These are phyloP conservation scores for Nasonia oneida DNA, from an alignment of 2,888 invertebrate genomes.

Conservation along the genomic window DNA sequence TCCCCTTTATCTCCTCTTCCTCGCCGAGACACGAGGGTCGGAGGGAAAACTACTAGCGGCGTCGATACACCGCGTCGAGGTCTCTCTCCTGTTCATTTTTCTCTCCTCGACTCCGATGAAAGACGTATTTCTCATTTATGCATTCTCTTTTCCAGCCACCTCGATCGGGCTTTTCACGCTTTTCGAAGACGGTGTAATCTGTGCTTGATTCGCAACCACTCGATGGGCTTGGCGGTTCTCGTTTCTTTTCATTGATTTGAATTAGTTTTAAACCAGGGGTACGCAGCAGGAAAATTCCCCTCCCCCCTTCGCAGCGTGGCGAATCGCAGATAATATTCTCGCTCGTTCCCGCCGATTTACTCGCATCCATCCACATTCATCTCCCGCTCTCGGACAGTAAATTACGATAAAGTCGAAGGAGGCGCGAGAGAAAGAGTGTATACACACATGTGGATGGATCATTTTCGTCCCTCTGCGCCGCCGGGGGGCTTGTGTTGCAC, in stretches of 20 bases:
- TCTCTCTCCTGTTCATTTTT: constrained; percentile 24
- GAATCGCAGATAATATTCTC: constrained; percentile 50
- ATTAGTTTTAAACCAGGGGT: background rate
- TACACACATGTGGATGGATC: constrained; percentile 33
- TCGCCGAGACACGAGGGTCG: background rate
- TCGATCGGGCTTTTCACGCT: constrained; percentile 57
- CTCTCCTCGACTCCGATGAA: background rate
- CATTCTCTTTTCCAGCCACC: constrained; percentile 36
- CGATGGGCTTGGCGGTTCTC: background rate
- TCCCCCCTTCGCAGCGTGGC: background rate
- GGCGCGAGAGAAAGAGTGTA: constrained; percentile 38
- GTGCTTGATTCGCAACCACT: background rate
- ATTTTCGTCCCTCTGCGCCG: constrained; percentile 30
- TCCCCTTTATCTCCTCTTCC: constrained; percentile 26
- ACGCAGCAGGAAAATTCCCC: too few relatives aligned
- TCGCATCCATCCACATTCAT: constrained; percentile 55
- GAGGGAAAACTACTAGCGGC: constrained; percentile 21
- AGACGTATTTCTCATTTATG: constrained; percentile 38
- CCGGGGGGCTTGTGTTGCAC: background rate
- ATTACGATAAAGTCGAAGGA: constrained; percentile 47
- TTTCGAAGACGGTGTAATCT: constrained; percentile 45
- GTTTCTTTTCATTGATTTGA: background rate
- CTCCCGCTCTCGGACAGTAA: constrained; percentile 31
- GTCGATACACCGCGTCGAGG: constrained; percentile 11
- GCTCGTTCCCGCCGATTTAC: constrained; percentile 36